A percentile compares a stretch with the other conserved stretches of the same genome.
phyloP scores from a whole-genome alignment of 2,888 invertebrate genomes.

The Gerris lacustris region DNA sequence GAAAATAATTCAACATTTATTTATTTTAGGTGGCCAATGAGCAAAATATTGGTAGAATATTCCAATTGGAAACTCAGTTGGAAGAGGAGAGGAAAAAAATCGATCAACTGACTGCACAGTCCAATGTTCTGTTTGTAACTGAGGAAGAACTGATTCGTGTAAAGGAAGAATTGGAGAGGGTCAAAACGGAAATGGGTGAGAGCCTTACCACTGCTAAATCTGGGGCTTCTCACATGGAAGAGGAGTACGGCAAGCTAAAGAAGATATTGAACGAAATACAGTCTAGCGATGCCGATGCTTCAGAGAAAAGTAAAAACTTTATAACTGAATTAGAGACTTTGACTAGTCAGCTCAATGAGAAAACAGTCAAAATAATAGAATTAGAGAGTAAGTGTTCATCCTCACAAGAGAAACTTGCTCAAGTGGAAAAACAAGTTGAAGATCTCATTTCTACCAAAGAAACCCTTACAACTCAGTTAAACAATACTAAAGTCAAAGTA shows the following conservation, averaged over 20 bases:
- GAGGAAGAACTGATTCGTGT: constrained; percentile 50
- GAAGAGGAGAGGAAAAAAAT: constrained; percentile 39
- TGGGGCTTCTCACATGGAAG: constrained; percentile 5
- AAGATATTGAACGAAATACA: too few relatives aligned
- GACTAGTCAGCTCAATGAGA: too few relatives aligned
- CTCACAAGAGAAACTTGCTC: too few relatives aligned
- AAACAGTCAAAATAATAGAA: too few relatives aligned
- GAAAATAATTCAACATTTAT: too few relatives aligned
- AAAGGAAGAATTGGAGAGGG: constrained; percentile 39
- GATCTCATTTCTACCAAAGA: not conserved
- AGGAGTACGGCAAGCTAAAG: not conserved
- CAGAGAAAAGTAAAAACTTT: too few relatives aligned
- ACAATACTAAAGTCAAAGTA: constrained; percentile 27
- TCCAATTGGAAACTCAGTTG: constrained; percentile 41
- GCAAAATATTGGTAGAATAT: constrained; percentile 39
- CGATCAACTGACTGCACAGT: constrained; percentile 42
- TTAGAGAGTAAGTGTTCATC: too few relatives aligned
- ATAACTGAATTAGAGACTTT: too few relatives aligned
- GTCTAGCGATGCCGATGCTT: too few relatives aligned
- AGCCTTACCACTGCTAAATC: not conserved
- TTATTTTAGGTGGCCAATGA: constrained; percentile 39
- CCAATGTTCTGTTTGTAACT: constrained; percentile 49
- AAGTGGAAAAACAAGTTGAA: too few relatives aligned
- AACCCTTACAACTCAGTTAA: constrained; percentile 24
- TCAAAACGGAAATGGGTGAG: constrained; percentile 10